These are phyloP conservation scores for Orussus abietinus DNA, from an alignment of 1,140 invertebrate species.

Conservation along the genomic window DNA sequence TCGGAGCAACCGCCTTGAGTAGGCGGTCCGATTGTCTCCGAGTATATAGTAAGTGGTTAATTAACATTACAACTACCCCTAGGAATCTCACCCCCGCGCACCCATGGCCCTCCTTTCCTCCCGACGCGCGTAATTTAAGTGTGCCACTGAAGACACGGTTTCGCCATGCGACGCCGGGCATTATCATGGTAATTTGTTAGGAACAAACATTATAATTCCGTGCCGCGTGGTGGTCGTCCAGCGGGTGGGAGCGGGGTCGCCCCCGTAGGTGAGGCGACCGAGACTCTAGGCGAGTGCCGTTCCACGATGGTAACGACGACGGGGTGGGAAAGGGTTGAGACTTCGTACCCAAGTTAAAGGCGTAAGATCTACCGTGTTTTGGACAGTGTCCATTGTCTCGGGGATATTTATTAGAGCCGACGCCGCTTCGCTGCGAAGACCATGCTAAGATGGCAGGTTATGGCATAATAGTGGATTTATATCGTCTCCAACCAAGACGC, in stretches of 20 bases:
- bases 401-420: slow-evolving; percentile 50
- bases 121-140: slow-evolving; percentile 44
- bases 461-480: slow-evolving; percentile 10
- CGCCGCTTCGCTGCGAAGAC: slow-evolving; percentile 25
- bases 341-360: slow-evolving; percentile 45
- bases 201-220: slow-evolving; percentile 55
- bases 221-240: slow-evolving; percentile 1
- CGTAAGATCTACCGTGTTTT: slow-evolving; percentile 53
- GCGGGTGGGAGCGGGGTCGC: too few species aligned
- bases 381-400: slow-evolving; percentile 55
- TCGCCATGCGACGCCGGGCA: slow-evolving; percentile 36
- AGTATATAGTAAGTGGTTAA: slow-evolving; percentile 44
- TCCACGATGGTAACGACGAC: too few species aligned
- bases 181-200: slow-evolving; percentile 57
- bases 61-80: slow-evolving; percentile 47
- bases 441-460: slow-evolving; percentile 28
- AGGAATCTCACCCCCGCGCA: slow-evolving; percentile 23
- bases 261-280: too few species aligned
- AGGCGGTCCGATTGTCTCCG: slow-evolving; percentile 38
- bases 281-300: not conserved
- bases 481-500: slow-evolving; percentile 8
- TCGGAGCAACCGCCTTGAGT: slow-evolving; percentile 28
- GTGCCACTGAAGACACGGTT: slow-evolving; percentile 45
- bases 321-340: slow-evolving; percentile 36
- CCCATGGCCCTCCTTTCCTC: not conserved